Base-by-base conservation (phyloP, 2,113 vertebrate genomes). In the Odocoileus hemionus region DNA sequence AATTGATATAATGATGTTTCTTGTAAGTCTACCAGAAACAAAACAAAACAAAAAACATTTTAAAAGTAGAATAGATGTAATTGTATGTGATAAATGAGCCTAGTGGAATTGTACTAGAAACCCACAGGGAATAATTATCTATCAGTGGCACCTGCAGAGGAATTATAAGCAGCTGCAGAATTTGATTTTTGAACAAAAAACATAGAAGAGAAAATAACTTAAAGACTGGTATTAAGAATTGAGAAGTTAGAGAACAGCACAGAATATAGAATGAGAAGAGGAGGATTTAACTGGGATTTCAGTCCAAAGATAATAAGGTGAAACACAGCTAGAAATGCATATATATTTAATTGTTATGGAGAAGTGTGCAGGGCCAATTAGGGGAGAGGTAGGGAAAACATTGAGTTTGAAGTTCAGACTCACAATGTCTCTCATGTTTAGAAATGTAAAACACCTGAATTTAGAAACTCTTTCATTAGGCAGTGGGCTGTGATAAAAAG, bases 131-230 rank as follows among this genome's bases (percentile, higher is more conserved):
- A 97, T 98, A 98, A 98, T 97, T 98, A 97, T 97, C 89, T 95
- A 36, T 96, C 94, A 93, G 67, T 87, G 84, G 64, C 88, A 97
- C 82, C 89, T 98, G 95, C 93, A 97, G 97, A 98, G 67, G 50
- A 97, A 98, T 96, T 98, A 57, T 55, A 98, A 98, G 60, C 82
- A 98, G 92, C 92, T 98, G 96, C 98, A 97, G 85, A 97, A 97
- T 98, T 98, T 96, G 97, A 98, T 98, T 98, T 98, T 98, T 97
- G 74, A 96, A 96, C 85, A 36, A 94, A 94, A 94, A 88, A 91
- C 83, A 97, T 96, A 93, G 94, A 89, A 83, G 91, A 91, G 83
- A 86, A 96, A 97, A 96, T 92, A 96, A 94, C 43, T 95, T 52
- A 19, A 94, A 92, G 89, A 70, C 78, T 85, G 7, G 54, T 83